These are phyloP conservation scores for Oedothorax gibbosus DNA, from an alignment of 1,140 invertebrate species.

Conservation along the genomic window DNA sequence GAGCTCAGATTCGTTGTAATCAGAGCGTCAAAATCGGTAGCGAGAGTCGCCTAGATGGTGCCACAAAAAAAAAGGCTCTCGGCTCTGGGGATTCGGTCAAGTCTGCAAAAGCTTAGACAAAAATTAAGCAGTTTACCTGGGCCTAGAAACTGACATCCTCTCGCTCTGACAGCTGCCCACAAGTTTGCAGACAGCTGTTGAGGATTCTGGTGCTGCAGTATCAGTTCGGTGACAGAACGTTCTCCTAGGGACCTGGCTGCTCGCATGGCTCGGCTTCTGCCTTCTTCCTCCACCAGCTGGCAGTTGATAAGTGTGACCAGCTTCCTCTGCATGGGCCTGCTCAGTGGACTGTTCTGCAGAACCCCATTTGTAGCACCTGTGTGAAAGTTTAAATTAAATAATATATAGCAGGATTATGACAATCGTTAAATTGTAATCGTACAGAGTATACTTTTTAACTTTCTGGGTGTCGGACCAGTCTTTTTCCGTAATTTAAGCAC, in stretches of 20 bases:
- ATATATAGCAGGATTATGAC: no score
- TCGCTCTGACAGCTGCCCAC: slow-evolving; percentile 95
- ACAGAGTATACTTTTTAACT: no score
- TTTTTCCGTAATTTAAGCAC: no score
- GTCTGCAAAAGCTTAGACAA: no score
- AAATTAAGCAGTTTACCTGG: slow-evolving; percentile 73
- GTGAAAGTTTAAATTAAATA: no score
- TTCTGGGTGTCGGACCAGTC: no score
- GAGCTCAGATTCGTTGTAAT: no score
- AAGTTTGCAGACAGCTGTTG: slow-evolving; percentile 92
- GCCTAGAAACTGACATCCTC: slow-evolving; percentile 99
- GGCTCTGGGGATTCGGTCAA: no score
- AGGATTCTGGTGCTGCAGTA: slow-evolving; percentile 93
- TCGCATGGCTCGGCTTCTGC: slow-evolving; percentile 80
- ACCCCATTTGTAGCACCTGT: slow-evolving; percentile 29
- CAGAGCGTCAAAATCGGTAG: no score
- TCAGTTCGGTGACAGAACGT: slow-evolving; percentile 93
- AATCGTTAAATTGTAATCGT: no score
- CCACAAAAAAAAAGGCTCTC: no score
- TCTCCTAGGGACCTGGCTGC: slow-evolving; percentile 93
- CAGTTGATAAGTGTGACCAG: slow-evolving; percentile 92
- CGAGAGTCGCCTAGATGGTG: no score
- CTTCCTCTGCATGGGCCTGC: slow-evolving; percentile 95
- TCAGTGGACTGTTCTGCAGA: slow-evolving; percentile 70
- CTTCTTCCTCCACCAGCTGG: slow-evolving; percentile 82